Conservation (phyloP, 2,113 vertebrate genomes). For the Holacanthus passer region DNA sequence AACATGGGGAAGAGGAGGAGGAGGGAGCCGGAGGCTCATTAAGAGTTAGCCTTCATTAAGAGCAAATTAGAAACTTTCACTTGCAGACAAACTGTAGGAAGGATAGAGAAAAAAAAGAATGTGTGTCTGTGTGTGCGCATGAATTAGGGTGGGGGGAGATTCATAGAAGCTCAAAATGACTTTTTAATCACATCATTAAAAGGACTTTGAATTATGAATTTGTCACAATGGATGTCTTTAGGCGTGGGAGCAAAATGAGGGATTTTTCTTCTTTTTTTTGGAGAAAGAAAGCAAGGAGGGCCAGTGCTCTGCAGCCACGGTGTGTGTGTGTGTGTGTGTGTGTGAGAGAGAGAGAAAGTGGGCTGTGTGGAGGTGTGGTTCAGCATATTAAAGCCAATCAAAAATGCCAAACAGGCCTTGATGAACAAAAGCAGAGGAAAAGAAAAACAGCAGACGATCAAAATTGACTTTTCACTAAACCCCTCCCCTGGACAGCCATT, state of each 20-base stretch:
- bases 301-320: neutral
- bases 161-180: constrained; percentile 72
- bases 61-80: constrained; percentile 73
- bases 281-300: constrained; percentile 21
- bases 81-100: constrained; percentile 50
- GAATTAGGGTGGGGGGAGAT: constrained; percentile 19
- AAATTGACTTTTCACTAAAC: constrained; percentile 1
- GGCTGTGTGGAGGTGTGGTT: neutral
- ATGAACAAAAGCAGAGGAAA: constrained; percentile 24
- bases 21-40: constrained; percentile 56
- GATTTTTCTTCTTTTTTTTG: constrained; percentile 19
- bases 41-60: constrained; percentile 72
- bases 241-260: constrained; percentile 52
- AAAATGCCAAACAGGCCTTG: constrained; percentile 26
- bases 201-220: constrained; percentile 80
- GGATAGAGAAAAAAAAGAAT: constrained; percentile 6
- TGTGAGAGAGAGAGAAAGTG: neutral
- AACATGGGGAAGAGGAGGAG: constrained; percentile 29
- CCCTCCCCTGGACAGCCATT: neutral
- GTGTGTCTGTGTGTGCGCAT: constrained; percentile 18
- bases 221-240: constrained; percentile 74
- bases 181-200: constrained; percentile 85
- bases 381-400: constrained; percentile 37
- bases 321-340: neutral
- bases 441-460: constrained; percentile 1